Conservation (phyloP, 2,797 vertebrate genomes). For the Pseudopleuronectes americanus region DNA sequence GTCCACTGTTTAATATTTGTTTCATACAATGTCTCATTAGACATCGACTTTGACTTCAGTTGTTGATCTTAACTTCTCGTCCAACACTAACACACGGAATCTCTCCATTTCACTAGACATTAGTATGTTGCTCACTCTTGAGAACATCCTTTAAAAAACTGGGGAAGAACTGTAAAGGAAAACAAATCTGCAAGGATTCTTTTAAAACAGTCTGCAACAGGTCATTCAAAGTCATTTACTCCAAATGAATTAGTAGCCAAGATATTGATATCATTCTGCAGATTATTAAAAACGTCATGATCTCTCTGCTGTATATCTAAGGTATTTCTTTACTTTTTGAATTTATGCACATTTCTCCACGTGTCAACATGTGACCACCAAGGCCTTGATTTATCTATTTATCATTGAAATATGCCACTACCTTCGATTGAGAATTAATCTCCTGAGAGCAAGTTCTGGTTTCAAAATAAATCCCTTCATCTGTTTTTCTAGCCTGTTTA, state of each 20-base stretch:
- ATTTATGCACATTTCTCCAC: neutral
- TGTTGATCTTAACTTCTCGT: neutral
- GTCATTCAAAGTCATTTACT: neutral
- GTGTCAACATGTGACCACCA: no score
- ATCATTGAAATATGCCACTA: no score
- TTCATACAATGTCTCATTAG: neutral
- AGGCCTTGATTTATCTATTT: no score
- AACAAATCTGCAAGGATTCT: no score
- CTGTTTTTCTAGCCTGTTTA: no score
- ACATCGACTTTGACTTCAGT: neutral
- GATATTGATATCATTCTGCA: conserved; percentile 8
- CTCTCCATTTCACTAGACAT: no score
- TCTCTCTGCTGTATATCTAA: conserved; percentile 2
- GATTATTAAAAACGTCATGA: conserved; percentile 15
- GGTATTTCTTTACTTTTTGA: neutral
- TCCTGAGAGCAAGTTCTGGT: no score
- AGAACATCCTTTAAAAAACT: neutral
- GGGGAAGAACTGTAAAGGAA: no score
- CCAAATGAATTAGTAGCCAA: neutral
- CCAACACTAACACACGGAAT: neutral
- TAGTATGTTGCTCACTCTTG: no score
- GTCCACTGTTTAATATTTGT: neutral
- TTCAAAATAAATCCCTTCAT: no score
- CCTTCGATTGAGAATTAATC: no score
- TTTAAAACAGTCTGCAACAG: neutral